phyloP scores from a whole-genome alignment of 2,888 invertebrate species.

The Sinodicranocentrus sp. region DNA sequence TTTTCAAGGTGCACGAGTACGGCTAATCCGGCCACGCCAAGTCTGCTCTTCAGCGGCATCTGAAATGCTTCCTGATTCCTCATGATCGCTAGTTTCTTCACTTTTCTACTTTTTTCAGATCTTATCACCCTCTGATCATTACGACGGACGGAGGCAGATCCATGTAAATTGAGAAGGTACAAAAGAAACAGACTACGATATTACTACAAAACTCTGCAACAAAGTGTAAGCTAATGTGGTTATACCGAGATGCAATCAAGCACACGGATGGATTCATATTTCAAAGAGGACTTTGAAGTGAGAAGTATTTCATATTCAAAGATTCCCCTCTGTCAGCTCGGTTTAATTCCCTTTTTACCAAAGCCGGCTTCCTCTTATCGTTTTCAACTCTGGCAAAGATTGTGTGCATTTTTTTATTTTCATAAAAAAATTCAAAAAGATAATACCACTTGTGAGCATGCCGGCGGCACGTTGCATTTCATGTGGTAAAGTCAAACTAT shows the following conservation, averaged over 20 bases:
- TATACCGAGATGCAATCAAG: background rate
- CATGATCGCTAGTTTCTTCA: slow-evolving; percentile 9
- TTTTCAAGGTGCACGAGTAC: background rate
- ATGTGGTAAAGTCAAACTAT: too few relatives aligned
- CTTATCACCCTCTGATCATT: slow-evolving; percentile 34
- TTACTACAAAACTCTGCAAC: too few relatives aligned
- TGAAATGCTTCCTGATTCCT: slow-evolving; percentile 48
- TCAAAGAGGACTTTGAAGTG: slow-evolving; percentile 42
- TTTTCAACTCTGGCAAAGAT: slow-evolving; percentile 1
- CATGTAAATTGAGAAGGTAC: slow-evolving; percentile 34
- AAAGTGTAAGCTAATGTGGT: too few relatives aligned
- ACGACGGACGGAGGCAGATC: slow-evolving; percentile 13
- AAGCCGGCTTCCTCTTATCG: slow-evolving; percentile 50
- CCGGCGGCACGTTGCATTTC: slow-evolving; percentile 19
- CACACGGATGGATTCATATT: slow-evolving; percentile 39
- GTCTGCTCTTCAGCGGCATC: background rate
- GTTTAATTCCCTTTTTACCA: slow-evolving; percentile 47
- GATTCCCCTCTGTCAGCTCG: slow-evolving; percentile 49
- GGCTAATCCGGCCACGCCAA: slow-evolving; percentile 32
- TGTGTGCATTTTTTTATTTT: slow-evolving; percentile 38
- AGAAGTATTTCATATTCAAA: slow-evolving; percentile 57
- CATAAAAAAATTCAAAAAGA: slow-evolving; percentile 31
- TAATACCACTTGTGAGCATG: background rate
- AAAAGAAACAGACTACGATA: background rate
- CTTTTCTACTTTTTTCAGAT: slow-evolving; percentile 27